Evolutionary conservation across 2,797 vertebrate genomes (phyloP), one percentile per base, ranked within the genome.

Genomic region (Borostomias antarcticus): DNA sequence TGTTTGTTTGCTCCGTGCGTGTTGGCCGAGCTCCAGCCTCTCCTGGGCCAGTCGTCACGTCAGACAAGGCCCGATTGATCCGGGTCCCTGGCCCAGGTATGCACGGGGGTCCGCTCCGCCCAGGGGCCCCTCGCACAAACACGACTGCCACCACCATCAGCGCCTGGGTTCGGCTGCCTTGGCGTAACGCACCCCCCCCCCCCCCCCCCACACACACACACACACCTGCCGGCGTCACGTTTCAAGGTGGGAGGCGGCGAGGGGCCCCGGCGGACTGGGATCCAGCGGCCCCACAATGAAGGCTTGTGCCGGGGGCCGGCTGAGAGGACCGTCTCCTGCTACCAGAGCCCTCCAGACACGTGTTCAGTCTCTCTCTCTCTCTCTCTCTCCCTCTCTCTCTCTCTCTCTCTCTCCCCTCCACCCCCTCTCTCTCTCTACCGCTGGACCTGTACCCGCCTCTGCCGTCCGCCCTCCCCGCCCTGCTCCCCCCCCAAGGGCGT

Each of bases 161-260:
- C n/a, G n/a, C n/a, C n/a, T n/a, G n/a, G n/a, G n/a, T n/a, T n/a
- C n/a, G n/a, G n/a, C n/a, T n/a, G n/a, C n/a, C n/a, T n/a, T n/a
- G n/a, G n/a, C n/a, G n/a, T n/a, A n/a, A n/a, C n/a, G n/a, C n/a
- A n/a, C n/a, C n/a, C n/a, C n/a, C n/a, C n/a, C n/a, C n/a, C n/a
- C n/a, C n/a, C 33, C 50, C 51, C 50, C 71, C 54, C 30, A 60
- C 63, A 54, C 28, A 62, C 52, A 66, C 59, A 53, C 17, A 19
- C 70, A 63, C 63, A 69, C 50, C 62, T 21, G 35, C n/a, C 50
- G 2, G 78, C 80, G 78, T 89, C 74, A 51, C 40, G 69, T 88
- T 88, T 88, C 85, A 81, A 85, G 79, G 81, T 88, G 77, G 84
- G 58, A 62, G 71, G 52, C 75, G 66, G 73, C 70, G 62, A 63